Base-by-base conservation (phyloP, 1,140 invertebrate genomes). In the Zaprionus camerounensis region DNA sequence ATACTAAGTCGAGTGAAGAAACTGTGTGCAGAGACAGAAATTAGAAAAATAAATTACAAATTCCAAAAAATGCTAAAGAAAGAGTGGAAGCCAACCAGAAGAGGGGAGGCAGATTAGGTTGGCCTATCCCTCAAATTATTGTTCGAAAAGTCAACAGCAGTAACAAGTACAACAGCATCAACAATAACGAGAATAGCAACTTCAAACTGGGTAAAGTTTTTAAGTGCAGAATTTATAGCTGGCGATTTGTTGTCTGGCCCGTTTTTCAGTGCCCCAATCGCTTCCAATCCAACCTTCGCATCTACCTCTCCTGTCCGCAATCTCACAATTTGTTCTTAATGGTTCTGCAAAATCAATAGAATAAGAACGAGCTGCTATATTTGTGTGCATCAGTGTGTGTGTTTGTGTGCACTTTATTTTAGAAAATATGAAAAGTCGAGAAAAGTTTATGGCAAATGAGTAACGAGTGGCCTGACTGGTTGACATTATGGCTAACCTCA, bases 381-480 rank as follows among this genome's bases (percentile, higher is more conserved):
- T n/a, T 46, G 41, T 44, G 15, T n/a, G 13, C 38, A 15, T 5
- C 13, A 41, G 38, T 31, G n/a, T 55, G 20, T 61, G 41, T 62
- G 38, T 59, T 11, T 71, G 44, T 77, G 46, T 85, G 61, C 73
- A 66, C 38, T 85, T 73, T 73, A 88, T 83, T 82, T 81, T 79
- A 80, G 81, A 88, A 87, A 84, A 84, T 88, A 88, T 88, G 84
- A 84, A 88, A 88, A 88, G 84, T 88, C 84, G 81, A 76, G 71
- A 61, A 88, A 88, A 88, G 74, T 84, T 88, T 88, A 78, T 88
- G 81, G 84, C 81, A 79, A 87, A 87, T 87, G 84, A 88, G 84
- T 81, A 88, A 88, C 88, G 84, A 88, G 84, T 87, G 78, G 84
- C 78, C 78, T 66, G 76, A 44, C 64, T 64, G 80, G 80, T 61